A percentile compares a stretch with the other conserved stretches of the same genome.
These are phyloP conservation scores for Pelochelys cantorii DNA, from an alignment of 2,797 vertebrate species.

Conservation along the genomic window DNA sequence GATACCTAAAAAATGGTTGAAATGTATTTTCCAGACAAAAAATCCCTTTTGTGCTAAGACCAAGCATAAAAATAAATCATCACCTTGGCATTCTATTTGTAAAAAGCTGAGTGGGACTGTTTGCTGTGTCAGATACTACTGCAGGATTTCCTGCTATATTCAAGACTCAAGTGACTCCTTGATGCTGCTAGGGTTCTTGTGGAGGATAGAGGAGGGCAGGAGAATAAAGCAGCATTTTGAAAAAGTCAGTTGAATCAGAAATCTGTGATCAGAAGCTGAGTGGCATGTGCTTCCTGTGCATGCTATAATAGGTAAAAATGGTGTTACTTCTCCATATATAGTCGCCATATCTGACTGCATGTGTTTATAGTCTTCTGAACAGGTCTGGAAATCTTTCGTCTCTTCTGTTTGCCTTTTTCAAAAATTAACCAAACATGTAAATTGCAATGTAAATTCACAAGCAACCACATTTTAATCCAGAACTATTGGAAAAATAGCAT, in stretches of 20 bases:
- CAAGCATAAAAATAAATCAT: neutral
- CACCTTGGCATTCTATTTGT: neutral
- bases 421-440: neutral
- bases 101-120: neutral
- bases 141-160: neutral
- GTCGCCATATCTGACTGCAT: rapidly evolving
- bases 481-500: neutral
- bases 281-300: too few relatives aligned
- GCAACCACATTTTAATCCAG: neutral
- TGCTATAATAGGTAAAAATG: neutral
- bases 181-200: neutral
- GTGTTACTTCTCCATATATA: neutral
- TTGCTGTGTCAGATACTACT: neutral
- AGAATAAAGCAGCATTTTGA: neutral
- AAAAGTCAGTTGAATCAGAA: neutral
- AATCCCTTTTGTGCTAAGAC: neutral
- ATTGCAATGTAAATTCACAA: neutral
- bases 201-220: neutral
- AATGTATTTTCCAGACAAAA: neutral
- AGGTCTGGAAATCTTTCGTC: neutral
- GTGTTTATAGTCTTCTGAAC: neutral
- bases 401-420: neutral
- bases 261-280: neutral
- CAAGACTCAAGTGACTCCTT: neutral
- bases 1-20: neutral